phyloP scores from a whole-genome alignment of 2,888 invertebrate genomes.

The Dermolepida albohirtum region DNA sequence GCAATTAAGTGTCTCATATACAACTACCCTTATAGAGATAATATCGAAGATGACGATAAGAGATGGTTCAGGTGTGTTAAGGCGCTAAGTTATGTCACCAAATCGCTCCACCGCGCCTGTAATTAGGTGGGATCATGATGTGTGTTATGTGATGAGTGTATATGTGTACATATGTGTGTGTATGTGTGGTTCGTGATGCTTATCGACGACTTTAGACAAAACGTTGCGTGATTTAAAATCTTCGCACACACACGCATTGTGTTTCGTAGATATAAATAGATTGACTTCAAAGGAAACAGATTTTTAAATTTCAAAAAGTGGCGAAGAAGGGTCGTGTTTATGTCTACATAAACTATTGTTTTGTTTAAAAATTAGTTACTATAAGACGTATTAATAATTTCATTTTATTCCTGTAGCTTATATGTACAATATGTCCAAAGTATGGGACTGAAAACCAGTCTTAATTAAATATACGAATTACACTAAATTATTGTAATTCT shows the following conservation, averaged over 20 bases:
- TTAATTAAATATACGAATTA: too few relatives aligned
- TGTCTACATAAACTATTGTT: too few relatives aligned
- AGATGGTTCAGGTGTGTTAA: constrained; percentile 55
- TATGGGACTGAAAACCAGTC: too few relatives aligned
- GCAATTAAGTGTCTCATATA: constrained; percentile 65
- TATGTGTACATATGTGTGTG: constrained; percentile 17
- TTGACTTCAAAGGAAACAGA: too few relatives aligned
- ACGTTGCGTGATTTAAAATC: constrained; percentile 50
- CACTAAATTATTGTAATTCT: too few relatives aligned
- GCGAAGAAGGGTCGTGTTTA: too few relatives aligned
- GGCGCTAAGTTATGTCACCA: constrained; percentile 59
- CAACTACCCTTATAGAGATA: constrained; percentile 61
- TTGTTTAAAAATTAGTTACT: too few relatives aligned
- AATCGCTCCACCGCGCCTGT: constrained; percentile 53
- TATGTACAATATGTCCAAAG: too few relatives aligned
- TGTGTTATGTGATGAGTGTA: constrained; percentile 48
- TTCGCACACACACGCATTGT: constrained; percentile 15
- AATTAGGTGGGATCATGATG: constrained; percentile 59
- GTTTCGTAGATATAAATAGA: too few relatives aligned
- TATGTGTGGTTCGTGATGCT: constrained; percentile 48
- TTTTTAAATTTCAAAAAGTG: too few relatives aligned
- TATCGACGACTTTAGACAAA: constrained; percentile 54
- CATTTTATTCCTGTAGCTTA: too few relatives aligned
- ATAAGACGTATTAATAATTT: too few relatives aligned
- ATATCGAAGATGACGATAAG: constrained; percentile 60